Base-by-base conservation (phyloP, 2,888 invertebrate species). In the Dichetophora obliterata region DNA sequence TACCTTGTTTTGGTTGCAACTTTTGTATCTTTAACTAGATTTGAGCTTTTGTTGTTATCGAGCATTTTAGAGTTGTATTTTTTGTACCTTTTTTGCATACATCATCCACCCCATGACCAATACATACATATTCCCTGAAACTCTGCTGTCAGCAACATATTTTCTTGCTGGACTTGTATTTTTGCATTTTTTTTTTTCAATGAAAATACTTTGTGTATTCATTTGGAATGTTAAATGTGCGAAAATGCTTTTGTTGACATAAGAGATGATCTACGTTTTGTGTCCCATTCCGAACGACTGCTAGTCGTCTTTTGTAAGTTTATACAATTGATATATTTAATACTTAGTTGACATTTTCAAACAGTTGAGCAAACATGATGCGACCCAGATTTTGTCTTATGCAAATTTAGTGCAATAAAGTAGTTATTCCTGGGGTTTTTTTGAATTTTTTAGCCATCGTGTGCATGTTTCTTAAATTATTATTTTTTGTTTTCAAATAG, bases 221-320 rank as follows among this genome's bases (percentile, higher is more conserved):
- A 75, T 43, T 75, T 61, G 69, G 61, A 76, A 27, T 80, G 73
- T 74, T 57, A 78, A 81, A 81, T 78, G 80, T 81, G 79, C 75
- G 77, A 79, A 81, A 81, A 79, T 77, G 68, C 76, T 79, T 78
- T 79, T 79, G 79, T 79, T 77, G 79, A 75, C 79, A 78, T 24
- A 73, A 34, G 76, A 77, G 79, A 80, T 80, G 76, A 79, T 78
- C 77, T 69, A 54, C 75, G 63, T 73, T 63, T 73, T 63, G 63
- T 50, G 22, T 63, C 63, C 54, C 27, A 31, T 52, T 70, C 19
- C n/a, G 14, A 24, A 52, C 27, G n/a, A 27, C 54, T 66, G n/a
- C 48, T 27, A 8, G 69, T 27, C 31, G 57, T 54, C 57, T 24
- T 6, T 22, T 65, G 6, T 3, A 31, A 31, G 3, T 31, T 31